phyloP scores from a whole-genome alignment of 2,888 invertebrate genomes.

The Chymomyza fuscimana region DNA sequence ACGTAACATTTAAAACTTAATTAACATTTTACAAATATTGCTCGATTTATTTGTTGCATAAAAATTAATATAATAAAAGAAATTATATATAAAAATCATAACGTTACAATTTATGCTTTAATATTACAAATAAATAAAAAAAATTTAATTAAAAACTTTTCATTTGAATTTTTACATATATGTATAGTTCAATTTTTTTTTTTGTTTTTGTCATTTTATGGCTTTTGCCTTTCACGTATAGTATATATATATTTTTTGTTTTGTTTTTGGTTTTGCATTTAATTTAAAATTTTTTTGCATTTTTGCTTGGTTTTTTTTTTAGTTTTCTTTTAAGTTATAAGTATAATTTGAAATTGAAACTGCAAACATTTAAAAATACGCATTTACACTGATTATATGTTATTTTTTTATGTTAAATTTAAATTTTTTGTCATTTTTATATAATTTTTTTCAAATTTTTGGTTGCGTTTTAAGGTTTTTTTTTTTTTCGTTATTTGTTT shows the following conservation, averaged over 20 bases:
- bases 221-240: slow-evolving; percentile 22
- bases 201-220: slow-evolving; percentile 27
- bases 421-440: slow-evolving; percentile 29
- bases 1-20: slow-evolving; percentile 14
- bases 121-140: slow-evolving; percentile 11
- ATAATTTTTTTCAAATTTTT: slow-evolving; percentile 34
- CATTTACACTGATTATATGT: slow-evolving; percentile 59
- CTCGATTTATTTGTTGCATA: not conserved
- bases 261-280: slow-evolving; percentile 59
- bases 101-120: not conserved
- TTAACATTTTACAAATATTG: slow-evolving; percentile 4
- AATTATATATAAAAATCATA: not conserved
- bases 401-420: slow-evolving; percentile 34
- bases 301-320: slow-evolving; percentile 25
- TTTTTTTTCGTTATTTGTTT: slow-evolving; percentile 32
- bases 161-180: slow-evolving; percentile 1
- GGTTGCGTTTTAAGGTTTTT: slow-evolving; percentile 29
- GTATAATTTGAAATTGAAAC: slow-evolving; percentile 59
- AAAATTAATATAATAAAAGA: not conserved
- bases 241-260: slow-evolving; percentile 64
- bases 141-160: slow-evolving; percentile 18
- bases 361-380: slow-evolving; percentile 70
- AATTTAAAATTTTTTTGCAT: slow-evolving; percentile 21
- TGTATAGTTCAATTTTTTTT: not conserved
- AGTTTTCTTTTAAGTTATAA: slow-evolving; percentile 7